These are phyloP conservation scores for Prenolepis imparis DNA, from an alignment of 2,888 invertebrate genomes.

Conservation along the genomic window DNA sequence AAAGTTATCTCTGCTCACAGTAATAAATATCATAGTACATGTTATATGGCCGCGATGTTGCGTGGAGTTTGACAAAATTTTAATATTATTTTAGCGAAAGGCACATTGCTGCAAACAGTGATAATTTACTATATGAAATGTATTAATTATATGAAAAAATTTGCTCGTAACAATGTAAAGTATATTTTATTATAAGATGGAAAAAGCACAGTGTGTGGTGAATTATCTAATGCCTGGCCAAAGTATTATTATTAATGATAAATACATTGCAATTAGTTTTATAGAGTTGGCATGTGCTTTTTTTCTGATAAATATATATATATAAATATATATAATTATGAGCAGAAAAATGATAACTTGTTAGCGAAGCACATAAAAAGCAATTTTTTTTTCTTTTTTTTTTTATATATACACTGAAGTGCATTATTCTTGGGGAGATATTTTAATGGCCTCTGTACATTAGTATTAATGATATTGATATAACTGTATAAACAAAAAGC, in stretches of 20 bases:
- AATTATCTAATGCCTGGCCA: constrained; percentile 49
- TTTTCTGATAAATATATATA: constrained; percentile 10
- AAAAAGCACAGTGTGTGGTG: constrained; percentile 27
- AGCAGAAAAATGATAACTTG: not conserved
- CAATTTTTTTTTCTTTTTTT: constrained; percentile 67
- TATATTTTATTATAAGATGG: constrained; percentile 52
- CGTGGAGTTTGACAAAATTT: constrained; percentile 20
- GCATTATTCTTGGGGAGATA: constrained; percentile 76
- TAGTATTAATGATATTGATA: constrained; percentile 73
- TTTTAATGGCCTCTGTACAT: constrained; percentile 81
- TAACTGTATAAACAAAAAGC: constrained; percentile 70
- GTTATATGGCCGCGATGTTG: constrained; percentile 25
- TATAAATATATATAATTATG: constrained; percentile 12
- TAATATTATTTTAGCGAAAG: constrained; percentile 35
- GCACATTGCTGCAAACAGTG: constrained; percentile 19
- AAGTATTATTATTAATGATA: constrained; percentile 45
- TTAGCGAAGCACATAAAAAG: constrained; percentile 61
- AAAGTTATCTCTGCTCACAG: constrained; percentile 42
- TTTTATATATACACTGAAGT: constrained; percentile 61
- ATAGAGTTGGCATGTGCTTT: constrained; percentile 42
- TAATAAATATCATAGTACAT: constrained; percentile 42
- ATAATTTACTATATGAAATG: constrained; percentile 40
- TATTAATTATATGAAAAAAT: constrained; percentile 42
- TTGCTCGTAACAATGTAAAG: constrained; percentile 42
- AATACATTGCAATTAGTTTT: constrained; percentile 27